These are phyloP conservation scores for Sabatieria punctata DNA, from an alignment of 2,888 invertebrate genomes.

Conservation along the genomic window DNA sequence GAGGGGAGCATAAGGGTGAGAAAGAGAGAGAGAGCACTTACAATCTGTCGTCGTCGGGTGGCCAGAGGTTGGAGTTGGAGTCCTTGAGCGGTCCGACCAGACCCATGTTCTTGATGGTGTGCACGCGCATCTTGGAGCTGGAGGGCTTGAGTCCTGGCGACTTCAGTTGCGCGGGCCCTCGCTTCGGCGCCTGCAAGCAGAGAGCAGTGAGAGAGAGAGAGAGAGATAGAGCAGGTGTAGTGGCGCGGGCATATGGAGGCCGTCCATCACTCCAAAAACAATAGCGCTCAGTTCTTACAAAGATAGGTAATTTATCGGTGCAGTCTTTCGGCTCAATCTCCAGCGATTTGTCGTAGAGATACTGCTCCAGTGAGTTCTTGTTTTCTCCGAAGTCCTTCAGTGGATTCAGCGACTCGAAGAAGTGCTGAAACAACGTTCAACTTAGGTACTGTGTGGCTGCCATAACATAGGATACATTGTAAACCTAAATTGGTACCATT, in stretches of 20 bases:
- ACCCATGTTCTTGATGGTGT: no score
- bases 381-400: constrained; percentile 64
- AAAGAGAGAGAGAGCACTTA: no score
- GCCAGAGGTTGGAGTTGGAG: no score
- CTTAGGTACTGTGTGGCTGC: not conserved
- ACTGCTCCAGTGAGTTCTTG: constrained; percentile 58
- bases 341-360: constrained; percentile 67
- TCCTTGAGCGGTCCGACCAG: no score
- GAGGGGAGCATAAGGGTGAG: no score
- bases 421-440: constrained; percentile 43
- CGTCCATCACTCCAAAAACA: not conserved
- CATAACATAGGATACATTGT: not conserved
- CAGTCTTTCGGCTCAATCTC: constrained; percentile 71
- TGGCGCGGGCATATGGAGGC: constrained; percentile 11
- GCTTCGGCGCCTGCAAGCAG: constrained; percentile 22
- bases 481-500: not conserved
- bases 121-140: not conserved
- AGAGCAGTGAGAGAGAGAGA: not conserved
- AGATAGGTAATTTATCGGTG: constrained; percentile 61
- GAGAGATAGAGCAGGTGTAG: not conserved
- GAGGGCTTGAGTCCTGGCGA: constrained; percentile 29
- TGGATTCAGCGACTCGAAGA: constrained; percentile 69
- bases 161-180: constrained; percentile 17
- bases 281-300: constrained; percentile 60
- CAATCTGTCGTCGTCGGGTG: no score